Conservation (phyloP, 2,797 vertebrate genomes). For the Denticeps clupeoides region DNA sequence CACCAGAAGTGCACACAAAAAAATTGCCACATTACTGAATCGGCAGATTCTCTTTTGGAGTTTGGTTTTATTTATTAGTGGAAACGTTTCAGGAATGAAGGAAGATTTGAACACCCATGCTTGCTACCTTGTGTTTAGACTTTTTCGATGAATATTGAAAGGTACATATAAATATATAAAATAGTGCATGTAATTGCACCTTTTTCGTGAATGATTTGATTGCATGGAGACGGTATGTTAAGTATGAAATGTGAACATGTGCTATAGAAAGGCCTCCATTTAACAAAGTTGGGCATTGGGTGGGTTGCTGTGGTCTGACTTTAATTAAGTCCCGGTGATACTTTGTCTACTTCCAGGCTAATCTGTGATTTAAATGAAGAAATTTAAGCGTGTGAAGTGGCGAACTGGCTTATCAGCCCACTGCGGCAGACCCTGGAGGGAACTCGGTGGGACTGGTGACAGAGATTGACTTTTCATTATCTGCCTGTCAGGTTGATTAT, state of each 20-base stretch:
- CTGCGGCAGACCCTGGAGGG: slow-evolving; percentile 15
- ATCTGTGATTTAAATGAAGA: slow-evolving; percentile 25
- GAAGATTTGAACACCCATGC: too few species aligned
- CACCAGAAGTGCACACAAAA: too few species aligned
- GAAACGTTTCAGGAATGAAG: too few species aligned
- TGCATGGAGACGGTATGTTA: too few species aligned
- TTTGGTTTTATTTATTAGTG: too few species aligned
- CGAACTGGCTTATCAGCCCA: slow-evolving; percentile 26
- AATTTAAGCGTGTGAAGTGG: slow-evolving; percentile 33
- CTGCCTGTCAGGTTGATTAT: slow-evolving; percentile 4
- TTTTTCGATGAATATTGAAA: too few species aligned
- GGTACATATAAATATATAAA: too few species aligned
- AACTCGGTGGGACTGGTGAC: slow-evolving; percentile 16
- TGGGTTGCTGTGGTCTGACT: slow-evolving; percentile 14
- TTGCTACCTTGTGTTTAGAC: too few species aligned
- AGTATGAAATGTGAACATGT: neutral
- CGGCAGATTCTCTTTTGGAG: too few species aligned
- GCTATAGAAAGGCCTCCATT: slow-evolving; percentile 14
- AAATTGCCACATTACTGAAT: too few species aligned
- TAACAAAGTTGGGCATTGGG: slow-evolving; percentile 12
- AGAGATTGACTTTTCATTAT: slow-evolving; percentile 24
- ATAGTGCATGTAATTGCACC: too few species aligned
- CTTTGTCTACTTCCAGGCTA: slow-evolving; percentile 30
- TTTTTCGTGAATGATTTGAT: too few species aligned
- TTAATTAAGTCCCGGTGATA: slow-evolving; percentile 25